Evolutionary conservation across 2,113 vertebrate genomes (phyloP), one percentile per base, ranked within the genome.

Genomic region (Nematolebias whitei): DNA sequence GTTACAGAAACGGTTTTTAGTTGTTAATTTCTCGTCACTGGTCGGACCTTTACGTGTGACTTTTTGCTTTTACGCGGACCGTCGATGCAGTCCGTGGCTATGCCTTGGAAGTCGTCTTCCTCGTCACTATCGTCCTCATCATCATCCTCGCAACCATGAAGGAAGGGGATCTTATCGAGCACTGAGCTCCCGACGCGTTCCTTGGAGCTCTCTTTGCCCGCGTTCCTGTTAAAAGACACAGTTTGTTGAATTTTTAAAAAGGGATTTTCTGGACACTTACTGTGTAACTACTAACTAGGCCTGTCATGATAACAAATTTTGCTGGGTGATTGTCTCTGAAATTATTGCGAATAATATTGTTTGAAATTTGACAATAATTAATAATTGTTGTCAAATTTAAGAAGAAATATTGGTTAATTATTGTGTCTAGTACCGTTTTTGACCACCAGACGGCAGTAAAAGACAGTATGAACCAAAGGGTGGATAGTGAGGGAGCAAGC

Each of bases 81-180:
- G 41, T 94, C 93, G 2, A 94, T 92, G 75, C 90, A 91, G 80
- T 94, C 93, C 0, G 91, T 84, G 16, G 92, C 86, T 40, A 94
- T 90, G 24, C 93, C 91, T 62, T 94, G 94, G 70, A 93, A 91
- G 29, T 96, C 95, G 0, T 96, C 95, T 0, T 97, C 95, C 72
- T 97, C 95, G 0, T 96, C 95, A 0, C 95, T 96, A 89, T 96
- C 95, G n/a, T 95, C 95, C n/a, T 95, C 94, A 18, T 95, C 95
- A 0, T 95, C 95, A 0, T 96, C 95, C 79, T 95, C 94, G 0
- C 93, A 94, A 68, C 90, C 92, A 16, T 92, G 95, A 41, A 95
- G 87, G 81, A 96, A 96, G 50, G 95, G 94, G 62, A 95, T 93
- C 87, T 95, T 93, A 77, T 94, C 95, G 61, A 96, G 85, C 23